Conservation (phyloP, 2,797 vertebrate species). For the Triplophysa bombifrons region DNA sequence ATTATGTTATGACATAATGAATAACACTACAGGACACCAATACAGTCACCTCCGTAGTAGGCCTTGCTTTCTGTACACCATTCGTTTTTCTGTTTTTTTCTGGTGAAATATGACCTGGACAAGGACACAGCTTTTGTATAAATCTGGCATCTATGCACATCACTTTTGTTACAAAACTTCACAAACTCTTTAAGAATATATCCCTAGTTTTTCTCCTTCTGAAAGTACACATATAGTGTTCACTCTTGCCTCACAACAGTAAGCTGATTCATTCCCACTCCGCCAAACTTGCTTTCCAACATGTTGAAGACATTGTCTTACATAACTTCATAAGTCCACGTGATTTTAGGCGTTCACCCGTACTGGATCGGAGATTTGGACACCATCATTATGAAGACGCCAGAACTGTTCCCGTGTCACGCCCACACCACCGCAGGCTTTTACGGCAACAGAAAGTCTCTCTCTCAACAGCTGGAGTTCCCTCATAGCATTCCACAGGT, state of each 20-base stretch:
- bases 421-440: conserved; percentile 67
- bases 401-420: conserved; percentile 59
- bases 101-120: no score
- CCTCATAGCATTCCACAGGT: conserved; percentile 72
- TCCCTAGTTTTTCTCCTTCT: background rate
- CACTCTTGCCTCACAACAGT: background rate
- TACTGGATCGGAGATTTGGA: conserved; percentile 81
- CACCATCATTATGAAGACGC: conserved; percentile 65
- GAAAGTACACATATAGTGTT: conserved; percentile 11
- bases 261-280: background rate
- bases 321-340: conserved; percentile 22
- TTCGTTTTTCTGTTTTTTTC: no score
- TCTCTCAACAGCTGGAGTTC: conserved; percentile 91
- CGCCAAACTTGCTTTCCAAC: background rate
- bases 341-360: conserved; percentile 77
- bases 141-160: background rate
- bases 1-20: no score
- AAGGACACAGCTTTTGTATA: background rate
- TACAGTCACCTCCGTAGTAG: no score
- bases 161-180: background rate
- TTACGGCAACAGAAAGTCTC: conserved; percentile 83
- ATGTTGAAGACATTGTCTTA: conserved; percentile 10
- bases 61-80: no score
- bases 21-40: no score
- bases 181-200: background rate